Evolutionary conservation across 2,888 invertebrate species (phyloP).

Genomic region (Heterodera filipjevi): DNA sequence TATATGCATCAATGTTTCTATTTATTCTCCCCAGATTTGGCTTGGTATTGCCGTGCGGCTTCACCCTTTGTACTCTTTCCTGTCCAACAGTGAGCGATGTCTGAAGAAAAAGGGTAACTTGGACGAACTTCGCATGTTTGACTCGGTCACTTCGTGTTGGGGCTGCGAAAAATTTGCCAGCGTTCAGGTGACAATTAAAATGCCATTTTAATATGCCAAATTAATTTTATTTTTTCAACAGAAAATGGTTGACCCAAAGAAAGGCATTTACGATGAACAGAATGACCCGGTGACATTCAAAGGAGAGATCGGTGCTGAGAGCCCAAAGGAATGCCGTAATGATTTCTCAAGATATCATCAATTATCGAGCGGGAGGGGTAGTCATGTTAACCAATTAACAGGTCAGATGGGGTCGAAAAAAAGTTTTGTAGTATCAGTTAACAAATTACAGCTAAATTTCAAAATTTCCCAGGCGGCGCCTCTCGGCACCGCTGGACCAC

Average conservation of each 20-base stretch:
- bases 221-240: neutral
- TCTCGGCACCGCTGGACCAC: no score
- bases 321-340: neutral
- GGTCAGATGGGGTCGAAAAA: neutral
- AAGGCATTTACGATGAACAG: neutral
- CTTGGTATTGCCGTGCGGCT: neutral
- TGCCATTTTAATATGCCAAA: neutral
- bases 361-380: no score
- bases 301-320: neutral
- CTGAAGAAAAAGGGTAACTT: neutral
- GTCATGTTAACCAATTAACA: no score
- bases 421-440: no score
- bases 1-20: no score
- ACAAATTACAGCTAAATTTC: no score
- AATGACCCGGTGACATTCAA: neutral
- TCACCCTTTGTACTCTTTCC: neutral
- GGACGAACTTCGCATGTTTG: neutral
- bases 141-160: neutral
- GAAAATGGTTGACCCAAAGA: neutral
- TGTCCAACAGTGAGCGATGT: neutral
- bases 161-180: neutral
- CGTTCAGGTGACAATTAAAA: neutral
- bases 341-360: no score
- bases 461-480: no score
- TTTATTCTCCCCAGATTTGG: neutral